These are phyloP conservation scores for Drosophila tropicalis DNA, from an alignment of 1,140 invertebrate genomes.

Conservation along the genomic window DNA sequence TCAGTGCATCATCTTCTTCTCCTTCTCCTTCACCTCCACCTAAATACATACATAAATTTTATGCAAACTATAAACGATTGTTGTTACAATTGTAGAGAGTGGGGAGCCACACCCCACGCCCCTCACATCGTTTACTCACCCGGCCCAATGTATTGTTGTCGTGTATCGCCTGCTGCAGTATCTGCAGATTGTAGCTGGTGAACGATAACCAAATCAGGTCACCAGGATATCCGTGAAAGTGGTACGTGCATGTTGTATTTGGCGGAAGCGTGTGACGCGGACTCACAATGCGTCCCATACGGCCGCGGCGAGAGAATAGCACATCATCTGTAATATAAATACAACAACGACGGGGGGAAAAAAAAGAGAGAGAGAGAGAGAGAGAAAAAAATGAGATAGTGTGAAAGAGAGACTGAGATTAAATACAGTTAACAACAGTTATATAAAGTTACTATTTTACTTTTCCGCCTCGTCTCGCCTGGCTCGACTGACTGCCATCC, in stretches of 20 bases:
- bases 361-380: neutral
- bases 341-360: conserved; percentile 14
- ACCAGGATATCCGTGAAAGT: conserved; percentile 89
- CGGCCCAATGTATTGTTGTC: conserved; percentile 82
- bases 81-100: neutral
- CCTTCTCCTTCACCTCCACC: conserved; percentile 6
- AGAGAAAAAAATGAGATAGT: conserved; percentile 18
- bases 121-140: conserved; percentile 57
- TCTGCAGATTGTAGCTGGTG: conserved; percentile 90
- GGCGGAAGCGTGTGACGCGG: conserved; percentile 92
- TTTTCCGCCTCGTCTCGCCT: neutral
- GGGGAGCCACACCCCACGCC: too few species aligned
- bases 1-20: neutral
- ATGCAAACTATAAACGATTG: conserved; percentile 13
- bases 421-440: conserved; percentile 28
- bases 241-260: conserved; percentile 93
- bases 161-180: conserved; percentile 85
- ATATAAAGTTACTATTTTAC: conserved; percentile 11
- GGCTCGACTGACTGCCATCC: neutral
- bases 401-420: conserved; percentile 48
- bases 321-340: conserved; percentile 81
- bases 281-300: conserved; percentile 88
- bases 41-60: conserved; percentile 13
- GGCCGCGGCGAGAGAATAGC: conserved; percentile 84
- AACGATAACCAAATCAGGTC: conserved; percentile 95